A percentile compares a stretch with the other conserved stretches of the same genome.
Conservation (phyloP, 2,888 invertebrate genomes). For the Cyclophora punctaria region DNA sequence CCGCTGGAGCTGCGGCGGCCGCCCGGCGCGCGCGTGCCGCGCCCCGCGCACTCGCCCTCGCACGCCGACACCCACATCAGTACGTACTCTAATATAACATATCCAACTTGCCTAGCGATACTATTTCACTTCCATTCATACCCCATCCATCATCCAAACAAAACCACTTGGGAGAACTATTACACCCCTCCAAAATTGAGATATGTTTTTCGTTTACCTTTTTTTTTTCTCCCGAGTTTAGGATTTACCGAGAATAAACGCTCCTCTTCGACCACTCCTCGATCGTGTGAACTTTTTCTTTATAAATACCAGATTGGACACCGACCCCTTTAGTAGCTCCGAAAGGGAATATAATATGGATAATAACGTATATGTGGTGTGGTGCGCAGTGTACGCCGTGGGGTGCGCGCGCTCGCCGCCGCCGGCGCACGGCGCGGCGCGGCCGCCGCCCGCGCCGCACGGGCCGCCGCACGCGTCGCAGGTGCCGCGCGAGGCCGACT, state of each 20-base stretch:
- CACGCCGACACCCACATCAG: constrained; percentile 74
- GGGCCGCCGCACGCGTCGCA: constrained; percentile 84
- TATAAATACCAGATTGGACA: no score
- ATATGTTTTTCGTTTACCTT: no score
- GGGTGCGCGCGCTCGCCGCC: constrained; percentile 25
- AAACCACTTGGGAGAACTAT: no score
- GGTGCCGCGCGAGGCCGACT: constrained; percentile 88
- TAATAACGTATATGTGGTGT: neutral
- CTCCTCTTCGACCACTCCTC: no score
- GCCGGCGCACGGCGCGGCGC: constrained; percentile 37
- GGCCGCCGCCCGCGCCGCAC: constrained; percentile 47
- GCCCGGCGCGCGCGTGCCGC: constrained; percentile 78
- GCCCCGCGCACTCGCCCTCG: constrained; percentile 78
- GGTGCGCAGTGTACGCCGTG: constrained; percentile 26
- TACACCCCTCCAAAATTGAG: no score
- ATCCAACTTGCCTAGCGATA: no score
- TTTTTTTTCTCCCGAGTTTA: no score
- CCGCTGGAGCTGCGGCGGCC: constrained; percentile 82
- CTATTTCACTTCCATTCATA: no score
- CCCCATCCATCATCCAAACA: no score
- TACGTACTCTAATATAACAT: constrained; percentile 11
- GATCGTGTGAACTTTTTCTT: no score
- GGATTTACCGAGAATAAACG: no score
- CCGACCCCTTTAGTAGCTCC: no score
- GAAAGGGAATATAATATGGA: neutral